Base-by-base conservation (phyloP, 2,797 vertebrate genomes). In the Psittacula echo region DNA sequence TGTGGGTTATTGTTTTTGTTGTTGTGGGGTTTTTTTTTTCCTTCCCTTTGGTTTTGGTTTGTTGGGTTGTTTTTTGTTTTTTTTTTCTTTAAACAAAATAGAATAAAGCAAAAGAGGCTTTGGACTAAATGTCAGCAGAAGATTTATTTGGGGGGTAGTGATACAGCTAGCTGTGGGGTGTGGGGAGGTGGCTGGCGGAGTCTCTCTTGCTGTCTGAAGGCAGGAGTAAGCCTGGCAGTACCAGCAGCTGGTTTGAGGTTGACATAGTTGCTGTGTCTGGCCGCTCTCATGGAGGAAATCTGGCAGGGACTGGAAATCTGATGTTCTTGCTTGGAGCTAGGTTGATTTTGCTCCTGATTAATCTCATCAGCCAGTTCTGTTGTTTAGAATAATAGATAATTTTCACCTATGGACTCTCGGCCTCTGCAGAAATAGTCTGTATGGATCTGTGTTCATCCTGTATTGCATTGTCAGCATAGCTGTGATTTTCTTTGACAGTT, bases 311-410 rank as follows among this genome's bases (percentile, higher is more conserved):
- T 68, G 74, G 45, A 66, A 86, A 94, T 87, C 85, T 44, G 44
- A n/a, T 66, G 45, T 48, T 97, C 72, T 72, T 88, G 54, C 91
- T 90, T 94, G 93, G 96, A 96, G 61, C 95, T 94, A 61, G 83
- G 93, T 90, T 97, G 97, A 83, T 98, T 98, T 97, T 95, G 83
- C 92, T 96, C 90, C 82, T 72, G 96, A 98, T 98, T 98, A 68
- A 97, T 97, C 92, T 82, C 42, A 95, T 95, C 96, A 20, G 60
- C 78, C 58, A 3, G 60, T 96, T 95, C 66, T 93, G 24, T 96
- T 96, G 66, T 96, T 96, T 92, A 90, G 90, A 95, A 90, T 95
- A 96, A 94, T 90, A 71, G 44, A n/a, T 95, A 93, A 97, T 97
- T 96, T 97, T 97, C 80, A 89, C 84, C 95, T 95, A 70, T 86